A percentile compares a stretch with the other conserved stretches of the same genome.
These are phyloP conservation scores for Alexandromys fortis DNA, from an alignment of 2,113 vertebrate species.

Conservation along the genomic window DNA sequence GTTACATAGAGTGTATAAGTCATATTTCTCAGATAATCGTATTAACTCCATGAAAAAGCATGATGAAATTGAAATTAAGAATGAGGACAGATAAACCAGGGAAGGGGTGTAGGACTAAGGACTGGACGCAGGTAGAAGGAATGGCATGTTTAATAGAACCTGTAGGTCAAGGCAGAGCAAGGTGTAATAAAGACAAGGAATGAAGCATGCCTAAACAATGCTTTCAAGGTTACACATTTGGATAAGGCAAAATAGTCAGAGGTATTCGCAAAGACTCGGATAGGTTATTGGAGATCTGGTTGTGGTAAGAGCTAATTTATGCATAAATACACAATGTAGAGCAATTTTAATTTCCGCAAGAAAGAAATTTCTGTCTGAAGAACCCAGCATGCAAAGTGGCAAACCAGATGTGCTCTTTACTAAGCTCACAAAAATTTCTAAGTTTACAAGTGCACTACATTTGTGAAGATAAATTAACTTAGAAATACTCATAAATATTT, in stretches of 20 bases:
- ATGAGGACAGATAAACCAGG: neutral
- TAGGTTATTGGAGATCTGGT: neutral
- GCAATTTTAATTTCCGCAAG: constrained; percentile 1
- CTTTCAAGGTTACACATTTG: neutral
- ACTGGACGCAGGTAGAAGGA: neutral
- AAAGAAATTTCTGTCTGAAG: neutral
- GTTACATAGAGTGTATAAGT: neutral
- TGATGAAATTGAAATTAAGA: neutral
- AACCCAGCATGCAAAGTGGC: neutral
- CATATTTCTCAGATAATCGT: no score
- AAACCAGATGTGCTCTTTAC: neutral
- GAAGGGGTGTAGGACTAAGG: fast-evolving
- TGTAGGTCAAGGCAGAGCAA: neutral
- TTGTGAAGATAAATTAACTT: neutral
- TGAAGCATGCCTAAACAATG: neutral
- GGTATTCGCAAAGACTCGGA: neutral
- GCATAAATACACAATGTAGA: neutral
- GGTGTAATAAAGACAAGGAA: neutral
- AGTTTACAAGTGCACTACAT: neutral
- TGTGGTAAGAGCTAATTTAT: neutral
- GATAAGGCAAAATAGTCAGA: neutral
- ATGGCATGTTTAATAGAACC: neutral
- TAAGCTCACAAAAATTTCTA: neutral
- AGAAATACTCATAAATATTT: neutral
- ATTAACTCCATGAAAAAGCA: neutral